phyloP scores from a whole-genome alignment of 2,113 vertebrate species.

The Vulpes vulpes region DNA sequence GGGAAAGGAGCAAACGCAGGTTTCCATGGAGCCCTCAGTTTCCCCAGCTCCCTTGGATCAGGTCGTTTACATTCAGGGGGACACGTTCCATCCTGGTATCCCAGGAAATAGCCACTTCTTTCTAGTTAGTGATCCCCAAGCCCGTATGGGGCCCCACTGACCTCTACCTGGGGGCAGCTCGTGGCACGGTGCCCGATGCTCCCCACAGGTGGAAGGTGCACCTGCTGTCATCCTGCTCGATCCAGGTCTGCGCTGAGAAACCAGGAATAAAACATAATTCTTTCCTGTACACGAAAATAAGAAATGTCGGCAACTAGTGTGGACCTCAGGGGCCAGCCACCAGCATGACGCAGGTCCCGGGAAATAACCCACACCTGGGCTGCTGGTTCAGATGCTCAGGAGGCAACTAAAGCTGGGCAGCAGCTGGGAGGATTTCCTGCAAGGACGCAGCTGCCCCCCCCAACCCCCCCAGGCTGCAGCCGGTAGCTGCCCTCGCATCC shows the following conservation, averaged over 20 bases:
- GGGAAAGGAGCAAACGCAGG: background rate
- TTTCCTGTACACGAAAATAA: background rate
- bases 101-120: background rate
- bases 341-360: slow-evolving; percentile 64
- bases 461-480: too few relatives aligned
- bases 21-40: background rate
- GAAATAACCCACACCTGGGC: slow-evolving; percentile 66
- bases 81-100: background rate
- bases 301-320: slow-evolving; percentile 65
- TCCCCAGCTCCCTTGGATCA: background rate
- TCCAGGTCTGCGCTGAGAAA: slow-evolving; percentile 64
- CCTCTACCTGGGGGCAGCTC: background rate
- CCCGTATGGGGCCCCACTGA: background rate
- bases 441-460: too few relatives aligned
- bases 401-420: too few relatives aligned
- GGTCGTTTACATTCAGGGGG: background rate
- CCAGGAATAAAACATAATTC: slow-evolving; percentile 65
- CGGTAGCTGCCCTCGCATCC: too few relatives aligned
- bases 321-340: slow-evolving; percentile 51
- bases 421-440: too few relatives aligned
- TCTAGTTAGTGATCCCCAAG: background rate
- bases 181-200: background rate
- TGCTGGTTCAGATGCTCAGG: background rate
- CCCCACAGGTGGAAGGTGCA: slow-evolving; percentile 40
- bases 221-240: too few relatives aligned